Base-by-base conservation (phyloP, 2,113 vertebrate species). In the human region DNA sequence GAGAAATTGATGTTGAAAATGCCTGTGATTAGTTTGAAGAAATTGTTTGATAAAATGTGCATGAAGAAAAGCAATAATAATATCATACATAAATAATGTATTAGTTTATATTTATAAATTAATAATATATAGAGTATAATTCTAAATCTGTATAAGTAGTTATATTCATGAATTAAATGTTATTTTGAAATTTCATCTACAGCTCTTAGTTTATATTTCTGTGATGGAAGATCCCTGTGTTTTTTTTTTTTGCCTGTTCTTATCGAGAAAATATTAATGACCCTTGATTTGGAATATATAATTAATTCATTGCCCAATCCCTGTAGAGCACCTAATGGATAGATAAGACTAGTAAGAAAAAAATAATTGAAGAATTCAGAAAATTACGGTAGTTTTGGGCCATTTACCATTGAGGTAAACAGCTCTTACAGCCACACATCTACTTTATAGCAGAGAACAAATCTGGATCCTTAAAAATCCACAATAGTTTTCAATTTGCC, bases 31-130 rank as follows among this genome's bases (percentile, higher is more conserved):
- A 85, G 38, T 78, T 45, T 89, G 57, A 90, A 85, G 38, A 93
- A 94, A 85, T 66, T 80, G 52, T 57, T 23, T 83, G 89, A 94
- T 92, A n/a, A 93, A 79, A 96, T 61, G 30, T 93, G 20, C 40
- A 79, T 16, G 40, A 92, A 94, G 43, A 91, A 84, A 84, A 38
- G 25, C 61, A 55, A 14, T 43, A 66, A 78, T 90, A 93, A 84
- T 48, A 84, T 27, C 89, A 38, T 88, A 38, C 78, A 32, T 64
- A 64, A 64, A 30, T 50, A 64, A 84, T 79, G 43, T 48, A 91
- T 85, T 85, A 81, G 64, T 57, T 81, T 43, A 75, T 25, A 55
- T 6, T 18, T 66, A 10, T 76, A 64, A 64, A 64, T 59, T 45
- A 45, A 45, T 64, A 64, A 64, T 32, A 64, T 32, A 64, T 32